Percentiles rank a stretch among this genome's conserved stretches.
Conservation (phyloP, 2,888 invertebrate species). For the Campoletis raptor region DNA sequence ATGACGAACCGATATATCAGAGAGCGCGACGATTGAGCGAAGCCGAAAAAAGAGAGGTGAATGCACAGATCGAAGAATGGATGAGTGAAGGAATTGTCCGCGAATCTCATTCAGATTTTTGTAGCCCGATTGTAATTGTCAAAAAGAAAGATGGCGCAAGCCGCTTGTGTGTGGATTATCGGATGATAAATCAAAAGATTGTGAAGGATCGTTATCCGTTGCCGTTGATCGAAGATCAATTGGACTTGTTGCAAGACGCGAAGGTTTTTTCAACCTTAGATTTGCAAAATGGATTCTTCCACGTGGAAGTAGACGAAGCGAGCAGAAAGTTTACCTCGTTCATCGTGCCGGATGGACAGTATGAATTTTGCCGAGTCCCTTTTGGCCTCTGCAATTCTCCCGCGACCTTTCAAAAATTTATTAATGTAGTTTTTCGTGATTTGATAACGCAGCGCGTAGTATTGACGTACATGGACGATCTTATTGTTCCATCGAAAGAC, state of each 20-base stretch:
- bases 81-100: conserved; percentile 70
- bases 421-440: conserved; percentile 61
- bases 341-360: conserved; percentile 59
- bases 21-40: conserved; percentile 4
- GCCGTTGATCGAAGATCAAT: conserved; percentile 66
- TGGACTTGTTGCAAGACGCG: conserved; percentile 61
- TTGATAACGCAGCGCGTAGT: conserved; percentile 55
- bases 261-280: conserved; percentile 63
- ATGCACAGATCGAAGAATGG: conserved; percentile 72
- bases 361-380: conserved; percentile 63
- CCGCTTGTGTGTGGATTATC: conserved; percentile 23
- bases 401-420: conserved; percentile 60
- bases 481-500: conserved; percentile 39
- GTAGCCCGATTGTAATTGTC: conserved; percentile 71
- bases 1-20: conserved; percentile 5
- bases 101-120: conserved; percentile 70
- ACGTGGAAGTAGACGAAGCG: conserved; percentile 60
- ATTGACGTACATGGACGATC: conserved; percentile 59
- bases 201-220: conserved; percentile 64
- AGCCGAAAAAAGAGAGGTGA: conserved; percentile 61
- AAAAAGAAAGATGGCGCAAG: conserved; percentile 5
- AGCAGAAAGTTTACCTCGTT: conserved; percentile 68
- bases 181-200: not conserved
- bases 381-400: conserved; percentile 69
- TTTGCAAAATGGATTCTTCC: conserved; percentile 68